phyloP scores from a whole-genome alignment of 53 echinoderm and acorn worm species.

The Luidia sarsii region DNA sequence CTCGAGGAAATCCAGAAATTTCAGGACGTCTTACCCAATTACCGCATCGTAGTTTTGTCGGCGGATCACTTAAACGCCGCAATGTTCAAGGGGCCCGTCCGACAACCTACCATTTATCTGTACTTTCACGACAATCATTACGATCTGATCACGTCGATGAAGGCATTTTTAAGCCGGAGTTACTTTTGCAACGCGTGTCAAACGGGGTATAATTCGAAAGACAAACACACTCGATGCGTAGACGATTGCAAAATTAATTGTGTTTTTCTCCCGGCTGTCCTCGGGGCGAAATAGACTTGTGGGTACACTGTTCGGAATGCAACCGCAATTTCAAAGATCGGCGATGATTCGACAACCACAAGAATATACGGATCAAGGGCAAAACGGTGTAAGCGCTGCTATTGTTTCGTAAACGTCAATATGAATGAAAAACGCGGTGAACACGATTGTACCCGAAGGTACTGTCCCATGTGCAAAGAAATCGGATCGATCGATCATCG shows the following conservation, averaged over 20 bases:
- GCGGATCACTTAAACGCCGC: constrained; percentile 33
- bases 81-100: constrained; percentile 45
- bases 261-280: constrained; percentile 33
- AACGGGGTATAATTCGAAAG: constrained; percentile 35
- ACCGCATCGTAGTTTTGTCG: constrained; percentile 38
- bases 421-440: background rate
- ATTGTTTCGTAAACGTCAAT: background rate
- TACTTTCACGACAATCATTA: background rate
- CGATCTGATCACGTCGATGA: constrained; percentile 38
- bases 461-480: background rate
- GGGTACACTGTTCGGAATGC: background rate
- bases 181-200: background rate
- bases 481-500: background rate
- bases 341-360: background rate
- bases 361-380: constrained; percentile 41
- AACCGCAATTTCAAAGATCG: background rate
- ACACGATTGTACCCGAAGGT: background rate
- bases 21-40: constrained; percentile 22
- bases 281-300: background rate
- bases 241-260: constrained; percentile 20
- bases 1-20: constrained; percentile 51
- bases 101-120: background rate
- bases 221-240: constrained; percentile 40
- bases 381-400: background rate
- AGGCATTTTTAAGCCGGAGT: constrained; percentile 20